A percentile compares a stretch with the other conserved stretches of the same genome.
phyloP scores from a whole-genome alignment of 2,888 invertebrate genomes.

The Biston betularia region DNA sequence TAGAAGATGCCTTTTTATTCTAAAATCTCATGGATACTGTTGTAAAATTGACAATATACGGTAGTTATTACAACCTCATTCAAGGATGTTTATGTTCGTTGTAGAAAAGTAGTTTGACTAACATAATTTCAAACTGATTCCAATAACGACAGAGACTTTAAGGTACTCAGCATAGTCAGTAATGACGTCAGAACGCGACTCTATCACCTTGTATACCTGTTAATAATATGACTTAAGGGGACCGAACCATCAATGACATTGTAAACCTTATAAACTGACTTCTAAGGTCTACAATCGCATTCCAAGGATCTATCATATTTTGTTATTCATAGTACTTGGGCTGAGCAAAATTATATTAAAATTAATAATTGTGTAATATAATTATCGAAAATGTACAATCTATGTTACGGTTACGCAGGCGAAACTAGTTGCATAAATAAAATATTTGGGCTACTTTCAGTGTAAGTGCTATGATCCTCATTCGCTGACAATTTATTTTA shows the following conservation, averaged over 20 bases:
- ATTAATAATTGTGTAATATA: slow-evolving; percentile 30
- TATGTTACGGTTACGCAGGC: slow-evolving; percentile 48
- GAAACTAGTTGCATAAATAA: slow-evolving; percentile 36
- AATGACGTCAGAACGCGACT: slow-evolving; percentile 30
- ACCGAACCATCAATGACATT: slow-evolving; percentile 38
- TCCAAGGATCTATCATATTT: slow-evolving; percentile 29
- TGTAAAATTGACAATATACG: neutral
- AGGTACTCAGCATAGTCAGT: slow-evolving; percentile 28
- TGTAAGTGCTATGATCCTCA: slow-evolving; percentile 59
- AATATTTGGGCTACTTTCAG: slow-evolving; percentile 50
- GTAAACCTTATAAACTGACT: slow-evolving; percentile 27
- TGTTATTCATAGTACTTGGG: slow-evolving; percentile 58
- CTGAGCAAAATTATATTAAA: slow-evolving; percentile 58
- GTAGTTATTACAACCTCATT: slow-evolving; percentile 4
- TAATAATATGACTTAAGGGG: slow-evolving; percentile 25
- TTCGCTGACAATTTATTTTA: slow-evolving; percentile 45
- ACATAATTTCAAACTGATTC: slow-evolving; percentile 3
- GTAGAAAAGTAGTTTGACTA: neutral
- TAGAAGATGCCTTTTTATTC: too few relatives aligned
- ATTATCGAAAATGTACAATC: slow-evolving; percentile 45
- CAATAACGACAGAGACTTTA: slow-evolving; percentile 6
- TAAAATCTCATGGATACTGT: too few relatives aligned
- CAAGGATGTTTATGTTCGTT: neutral
- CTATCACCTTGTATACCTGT: slow-evolving; percentile 22
- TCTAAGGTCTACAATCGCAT: slow-evolving; percentile 39